Percentiles rank a stretch among this genome's conserved stretches.
phyloP scores from a whole-genome alignment of 2,113 vertebrate species.

The Anhinga rufa region DNA sequence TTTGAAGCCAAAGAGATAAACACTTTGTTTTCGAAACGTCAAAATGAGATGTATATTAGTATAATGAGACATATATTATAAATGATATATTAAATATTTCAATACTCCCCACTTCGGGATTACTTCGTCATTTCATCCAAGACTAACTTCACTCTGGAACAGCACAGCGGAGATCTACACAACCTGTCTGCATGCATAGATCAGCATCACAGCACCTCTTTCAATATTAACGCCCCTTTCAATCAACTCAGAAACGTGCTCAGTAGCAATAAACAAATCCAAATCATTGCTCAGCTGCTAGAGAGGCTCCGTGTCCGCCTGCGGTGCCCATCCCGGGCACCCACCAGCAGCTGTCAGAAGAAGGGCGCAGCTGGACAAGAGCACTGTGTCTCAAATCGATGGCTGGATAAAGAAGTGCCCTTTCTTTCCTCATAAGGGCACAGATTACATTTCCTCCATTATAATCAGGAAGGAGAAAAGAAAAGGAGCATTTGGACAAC shows the following conservation, averaged over 20 bases:
- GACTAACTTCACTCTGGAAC: neutral
- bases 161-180: neutral
- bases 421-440: neutral
- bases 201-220: neutral
- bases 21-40: neutral
- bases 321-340: neutral
- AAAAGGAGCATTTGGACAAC: neutral
- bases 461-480: neutral
- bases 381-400: neutral
- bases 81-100: neutral
- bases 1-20: neutral
- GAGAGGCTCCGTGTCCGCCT: fast-evolving
- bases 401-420: neutral
- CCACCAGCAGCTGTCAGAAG: neutral
- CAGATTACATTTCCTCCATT: neutral
- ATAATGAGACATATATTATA: neutral
- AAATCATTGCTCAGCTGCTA: neutral
- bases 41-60: neutral
- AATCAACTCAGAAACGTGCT: neutral
- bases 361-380: neutral
- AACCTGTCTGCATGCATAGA: neutral
- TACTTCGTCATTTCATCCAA: neutral
- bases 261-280: neutral
- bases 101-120: neutral
- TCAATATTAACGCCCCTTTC: neutral